Conservation (phyloP, 2,797 vertebrate genomes). For the Megaceryle alcyon region DNA sequence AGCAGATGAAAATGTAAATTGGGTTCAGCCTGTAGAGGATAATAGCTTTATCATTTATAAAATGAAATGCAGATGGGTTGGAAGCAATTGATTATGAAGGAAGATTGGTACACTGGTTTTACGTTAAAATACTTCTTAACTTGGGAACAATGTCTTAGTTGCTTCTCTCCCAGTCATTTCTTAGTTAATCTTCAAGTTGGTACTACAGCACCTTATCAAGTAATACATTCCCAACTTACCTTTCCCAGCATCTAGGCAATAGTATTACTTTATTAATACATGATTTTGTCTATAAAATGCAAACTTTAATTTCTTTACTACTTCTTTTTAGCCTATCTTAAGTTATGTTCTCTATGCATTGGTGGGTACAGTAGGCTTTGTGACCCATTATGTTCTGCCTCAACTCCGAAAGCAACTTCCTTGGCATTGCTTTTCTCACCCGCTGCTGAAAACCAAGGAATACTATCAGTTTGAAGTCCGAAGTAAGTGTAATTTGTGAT, state of each 20-base stretch:
- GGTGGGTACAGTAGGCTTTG: constrained; percentile 89
- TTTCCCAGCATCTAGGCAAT: too few relatives aligned
- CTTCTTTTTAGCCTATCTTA: constrained; percentile 87
- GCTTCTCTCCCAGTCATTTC: neutral
- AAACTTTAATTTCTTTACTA: neutral
- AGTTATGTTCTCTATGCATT: constrained; percentile 94
- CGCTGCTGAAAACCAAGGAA: constrained; percentile 95
- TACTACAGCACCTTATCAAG: neutral
- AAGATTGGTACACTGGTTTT: neutral
- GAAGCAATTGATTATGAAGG: neutral
- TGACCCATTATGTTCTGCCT: constrained; percentile 96
- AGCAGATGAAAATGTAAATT: neutral
- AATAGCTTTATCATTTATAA: neutral
- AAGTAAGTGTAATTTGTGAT: constrained; percentile 80
- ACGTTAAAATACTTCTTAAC: neutral
- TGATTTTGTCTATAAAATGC: neutral
- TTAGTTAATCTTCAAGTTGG: neutral
- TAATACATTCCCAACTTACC: neutral
- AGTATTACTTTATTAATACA: neutral
- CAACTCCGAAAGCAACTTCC: constrained; percentile 97
- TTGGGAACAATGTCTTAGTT: neutral
- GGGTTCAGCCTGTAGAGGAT: neutral
- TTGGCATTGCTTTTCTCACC: constrained; percentile 98
- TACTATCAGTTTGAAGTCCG: constrained; percentile 98
- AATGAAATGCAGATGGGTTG: neutral